Conservation (phyloP, 92 coral and sea anemone genomes). For the Zoanthus solanderi region DNA sequence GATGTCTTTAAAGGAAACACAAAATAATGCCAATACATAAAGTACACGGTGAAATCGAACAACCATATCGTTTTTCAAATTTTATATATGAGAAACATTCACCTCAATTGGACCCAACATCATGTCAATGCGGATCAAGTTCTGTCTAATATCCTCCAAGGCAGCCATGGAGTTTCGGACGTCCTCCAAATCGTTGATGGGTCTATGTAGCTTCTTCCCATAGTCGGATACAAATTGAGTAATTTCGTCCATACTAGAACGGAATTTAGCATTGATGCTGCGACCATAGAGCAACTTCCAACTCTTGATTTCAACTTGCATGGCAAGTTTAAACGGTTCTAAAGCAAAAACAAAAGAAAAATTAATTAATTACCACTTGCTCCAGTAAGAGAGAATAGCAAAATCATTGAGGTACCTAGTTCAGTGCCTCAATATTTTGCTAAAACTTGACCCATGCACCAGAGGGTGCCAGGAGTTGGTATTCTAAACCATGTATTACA, state of each 20-base stretch:
- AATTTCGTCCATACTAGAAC: conserved; percentile 83
- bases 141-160: conserved; percentile 82
- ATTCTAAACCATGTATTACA: no score
- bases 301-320: conserved; percentile 82
- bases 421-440: no score
- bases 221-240: conserved; percentile 82
- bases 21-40: no score
- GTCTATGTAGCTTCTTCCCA: conserved; percentile 83
- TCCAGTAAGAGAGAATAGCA: background rate
- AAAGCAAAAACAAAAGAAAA: no score
- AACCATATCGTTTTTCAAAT: background rate
- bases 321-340: conserved; percentile 86
- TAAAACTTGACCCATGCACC: no score
- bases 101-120: conserved; percentile 90
- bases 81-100: background rate
- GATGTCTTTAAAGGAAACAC: no score
- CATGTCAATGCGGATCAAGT: conserved; percentile 89
- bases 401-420: background rate
- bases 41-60: background rate
- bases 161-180: conserved; percentile 93
- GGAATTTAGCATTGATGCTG: conserved; percentile 86
- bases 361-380: no score
- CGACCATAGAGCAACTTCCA: conserved; percentile 91
- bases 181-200: conserved; percentile 90
- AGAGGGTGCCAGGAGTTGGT: no score